These are phyloP conservation scores for Cyanocitta stelleri DNA, from an alignment of 2,113 vertebrate species.

Conservation along the genomic window DNA sequence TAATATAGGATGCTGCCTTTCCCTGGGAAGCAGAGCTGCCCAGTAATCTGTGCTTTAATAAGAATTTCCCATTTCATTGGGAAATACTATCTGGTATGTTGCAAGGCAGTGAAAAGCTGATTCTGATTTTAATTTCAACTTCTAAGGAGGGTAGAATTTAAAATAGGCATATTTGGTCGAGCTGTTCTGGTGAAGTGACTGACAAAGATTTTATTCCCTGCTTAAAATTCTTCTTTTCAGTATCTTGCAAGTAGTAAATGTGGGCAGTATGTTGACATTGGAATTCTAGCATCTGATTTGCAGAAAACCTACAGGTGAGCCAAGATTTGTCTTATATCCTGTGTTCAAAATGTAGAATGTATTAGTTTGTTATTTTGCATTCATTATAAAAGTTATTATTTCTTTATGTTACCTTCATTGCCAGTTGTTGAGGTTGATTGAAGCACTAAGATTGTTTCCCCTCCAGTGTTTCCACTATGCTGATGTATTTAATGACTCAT, in stretches of 20 bases:
- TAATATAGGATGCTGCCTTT: background rate
- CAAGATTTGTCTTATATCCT: background rate
- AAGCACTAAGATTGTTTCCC: background rate
- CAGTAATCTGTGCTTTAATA: background rate
- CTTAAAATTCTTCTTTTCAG: slow-evolving; percentile 69
- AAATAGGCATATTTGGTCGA: background rate
- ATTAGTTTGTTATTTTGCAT: background rate
- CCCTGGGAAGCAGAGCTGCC: background rate
- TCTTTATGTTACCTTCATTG: background rate
- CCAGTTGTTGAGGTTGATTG: background rate
- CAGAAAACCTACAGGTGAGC: slow-evolving; percentile 86
- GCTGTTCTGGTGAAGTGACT: background rate
- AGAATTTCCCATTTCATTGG: background rate
- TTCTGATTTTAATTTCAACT: background rate
- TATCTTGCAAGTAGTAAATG: slow-evolving; percentile 78
- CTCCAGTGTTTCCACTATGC: background rate
- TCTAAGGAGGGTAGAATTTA: background rate
- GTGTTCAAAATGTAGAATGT: background rate
- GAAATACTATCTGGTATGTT: background rate
- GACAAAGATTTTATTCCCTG: background rate
- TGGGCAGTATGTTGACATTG: slow-evolving; percentile 83
- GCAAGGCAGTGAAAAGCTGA: background rate
- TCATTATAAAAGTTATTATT: background rate
- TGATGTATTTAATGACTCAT: background rate
- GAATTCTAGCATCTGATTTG: slow-evolving; percentile 80